Evolutionary conservation across 2,888 invertebrate genomes (phyloP), one percentile per base, ranked within the genome.

Genomic region (Zygothrica quintamaculata): DNA sequence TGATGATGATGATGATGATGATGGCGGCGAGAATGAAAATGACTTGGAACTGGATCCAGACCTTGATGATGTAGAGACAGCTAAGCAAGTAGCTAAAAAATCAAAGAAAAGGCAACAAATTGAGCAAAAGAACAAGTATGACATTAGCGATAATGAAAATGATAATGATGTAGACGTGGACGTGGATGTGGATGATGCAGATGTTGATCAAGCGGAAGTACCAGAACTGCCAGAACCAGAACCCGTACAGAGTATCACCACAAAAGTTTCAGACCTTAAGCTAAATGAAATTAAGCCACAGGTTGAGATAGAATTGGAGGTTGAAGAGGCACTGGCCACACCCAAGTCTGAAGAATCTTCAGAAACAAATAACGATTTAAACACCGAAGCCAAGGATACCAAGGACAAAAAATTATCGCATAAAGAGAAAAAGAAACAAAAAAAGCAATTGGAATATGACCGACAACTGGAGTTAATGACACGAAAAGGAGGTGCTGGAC

Each of bases 381-480:
- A 57, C 11, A 31, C 36, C 11, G 22, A 65, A 36, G 6, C 46
- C 11, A 79, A 60, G 47, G 56, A 70, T 0, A 29, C 67, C 11
- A 90, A 88, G 0, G 95, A 94, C 67, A 96, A 96, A 90, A 96
- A 96, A 90, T 88, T 97, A 48, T 95, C 97, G 1, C 97, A 97
- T 89, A 97, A 97, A 91, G 97, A 97, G 89, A 97, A 97, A 91
- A 97, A 97, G 88, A 97, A 97, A 88, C 85, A 97, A 67, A 97
- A 97, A 89, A 97, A 97, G 79, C 94, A 96, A 91, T 94, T 95
- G 88, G 97, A 97, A 87, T 97, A 96, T 90, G 96, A 97, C 87
- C 95, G 95, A 82, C 96, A 97, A 88, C 92, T 97, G 93, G 97
- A 97, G 89, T 89, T 95, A 77, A 91, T 97, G 91, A 94, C 96